Evolutionary conservation across 2,797 vertebrate species (phyloP).

Genomic region (Neopelma chrysocephalum): DNA sequence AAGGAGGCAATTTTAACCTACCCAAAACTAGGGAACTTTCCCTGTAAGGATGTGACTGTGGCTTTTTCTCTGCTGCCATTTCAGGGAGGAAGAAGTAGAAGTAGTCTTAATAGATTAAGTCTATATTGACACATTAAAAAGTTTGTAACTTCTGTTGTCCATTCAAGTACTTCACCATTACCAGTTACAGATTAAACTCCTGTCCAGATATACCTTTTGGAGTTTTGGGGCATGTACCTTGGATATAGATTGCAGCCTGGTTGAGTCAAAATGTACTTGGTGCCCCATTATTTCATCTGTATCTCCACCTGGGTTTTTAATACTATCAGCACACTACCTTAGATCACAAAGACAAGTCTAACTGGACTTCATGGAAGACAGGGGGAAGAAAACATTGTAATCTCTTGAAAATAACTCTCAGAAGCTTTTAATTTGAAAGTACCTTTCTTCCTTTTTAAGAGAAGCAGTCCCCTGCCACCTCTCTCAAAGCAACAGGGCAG

Average conservation of each 20-base stretch:
- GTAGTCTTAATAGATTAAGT: not conserved
- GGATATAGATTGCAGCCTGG: not conserved
- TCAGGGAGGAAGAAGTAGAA: not conserved
- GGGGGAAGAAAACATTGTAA: not conserved
- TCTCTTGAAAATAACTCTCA: not conserved
- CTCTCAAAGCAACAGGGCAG: not conserved
- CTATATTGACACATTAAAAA: not conserved
- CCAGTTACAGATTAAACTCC: not conserved
- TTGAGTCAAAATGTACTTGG: not conserved
- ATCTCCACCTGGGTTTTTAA: not conserved
- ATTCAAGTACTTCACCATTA: not conserved
- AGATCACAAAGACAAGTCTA: not conserved
- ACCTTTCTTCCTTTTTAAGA: not conserved
- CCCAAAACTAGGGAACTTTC: not conserved
- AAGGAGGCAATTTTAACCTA: not conserved
- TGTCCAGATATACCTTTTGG: not conserved
- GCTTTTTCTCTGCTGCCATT: not conserved
- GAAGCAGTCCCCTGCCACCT: not conserved
- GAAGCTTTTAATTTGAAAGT: not conserved
- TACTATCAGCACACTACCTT: not conserved
- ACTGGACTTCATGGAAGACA: not conserved
- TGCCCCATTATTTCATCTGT: not conserved
- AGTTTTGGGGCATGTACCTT: not conserved
- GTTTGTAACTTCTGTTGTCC: not conserved
- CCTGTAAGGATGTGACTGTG: not conserved